Evolutionary conservation across 2,113 vertebrate species (phyloP), one percentile per base, ranked within the genome.

Genomic region (Ceratotherium simum): DNA sequence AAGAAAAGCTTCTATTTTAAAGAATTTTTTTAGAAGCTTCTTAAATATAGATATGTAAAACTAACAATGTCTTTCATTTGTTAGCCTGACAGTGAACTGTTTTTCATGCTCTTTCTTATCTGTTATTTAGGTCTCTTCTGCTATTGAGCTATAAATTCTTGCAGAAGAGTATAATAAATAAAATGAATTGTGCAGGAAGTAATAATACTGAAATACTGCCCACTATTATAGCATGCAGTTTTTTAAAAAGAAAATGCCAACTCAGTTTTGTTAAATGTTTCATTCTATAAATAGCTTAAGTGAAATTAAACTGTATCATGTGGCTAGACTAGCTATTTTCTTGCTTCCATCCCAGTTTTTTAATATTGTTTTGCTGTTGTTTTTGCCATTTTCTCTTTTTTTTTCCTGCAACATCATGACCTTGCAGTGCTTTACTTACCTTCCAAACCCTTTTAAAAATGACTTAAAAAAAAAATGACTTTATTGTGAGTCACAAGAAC

Each of bases 211-310:
- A 82, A 48, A 70, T 51, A 75, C 10, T 42, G 33, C 12, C 6
- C n/a, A 25, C 31, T 64, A 0, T 76, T 25, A 12, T 2, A 36
- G n/a, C 64, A 20, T 21, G 25, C 18, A 1, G 20, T 20, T 67
- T 89, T 78, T 72, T 23, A 56, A 80, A 72, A 58, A 54, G 18
- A 70, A 73, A 76, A 56, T 6, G 56, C 39, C 65, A 89, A 13
- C 93, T 89, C n/a, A 2, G n/a, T 9, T 89, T 84, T 67, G 60
- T 54, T 12, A 16, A 73, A 33, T 93, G n/a, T 60, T 60, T 86
- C 78, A 14, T 84, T 93, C 64, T 91, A 36, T 90, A 91, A 96
- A 90, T 86, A 87, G 48, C 8, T 12, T 58, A 70, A 81, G 79
- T 88, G 62, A 97, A 87, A 76, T 96, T 51, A 93, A 96, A 76